phyloP scores from a whole-genome alignment of 2,797 vertebrate genomes.

The Xerus rutilus region DNA sequence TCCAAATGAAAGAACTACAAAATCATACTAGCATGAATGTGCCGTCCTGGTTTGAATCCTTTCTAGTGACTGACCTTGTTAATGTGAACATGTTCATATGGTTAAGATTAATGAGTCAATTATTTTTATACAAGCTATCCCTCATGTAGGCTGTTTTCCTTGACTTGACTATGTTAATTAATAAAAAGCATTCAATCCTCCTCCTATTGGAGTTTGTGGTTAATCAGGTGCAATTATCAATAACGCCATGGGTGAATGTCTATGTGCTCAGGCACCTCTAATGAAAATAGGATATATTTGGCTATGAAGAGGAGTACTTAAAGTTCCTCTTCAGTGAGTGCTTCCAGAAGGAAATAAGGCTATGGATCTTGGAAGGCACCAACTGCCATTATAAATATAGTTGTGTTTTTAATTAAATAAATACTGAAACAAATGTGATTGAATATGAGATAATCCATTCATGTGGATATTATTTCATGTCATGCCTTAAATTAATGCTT shows the following conservation, averaged over 20 bases:
- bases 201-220: conserved; percentile 84
- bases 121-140: conserved; percentile 87
- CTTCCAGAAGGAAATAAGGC: conserved; percentile 71
- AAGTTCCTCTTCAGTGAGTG: conserved; percentile 69
- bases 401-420: conserved; percentile 77
- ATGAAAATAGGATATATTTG: conserved; percentile 82
- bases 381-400: conserved; percentile 71
- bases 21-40: conserved; percentile 78
- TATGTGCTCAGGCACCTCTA: conserved; percentile 76
- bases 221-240: conserved; percentile 87
- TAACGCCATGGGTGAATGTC: conserved; percentile 77
- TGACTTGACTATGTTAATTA: conserved; percentile 88
- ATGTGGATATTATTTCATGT: conserved; percentile 79
- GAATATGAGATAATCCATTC: conserved; percentile 76
- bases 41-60: conserved; percentile 69
- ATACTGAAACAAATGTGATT: conserved; percentile 77
- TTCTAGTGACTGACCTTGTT: conserved; percentile 85
- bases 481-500: conserved; percentile 74
- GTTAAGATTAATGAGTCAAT: conserved; percentile 90
- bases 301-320: conserved; percentile 67
- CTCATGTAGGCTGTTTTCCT: conserved; percentile 86
- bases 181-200: conserved; percentile 84
- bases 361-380: conserved; percentile 66
- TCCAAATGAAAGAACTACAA: conserved; percentile 75
- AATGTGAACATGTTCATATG: conserved; percentile 85